Percentiles rank a stretch among this genome's conserved stretches.
These are phyloP conservation scores for Uloborus plumipes DNA, from an alignment of 2,888 invertebrate genomes.

Conservation along the genomic window DNA sequence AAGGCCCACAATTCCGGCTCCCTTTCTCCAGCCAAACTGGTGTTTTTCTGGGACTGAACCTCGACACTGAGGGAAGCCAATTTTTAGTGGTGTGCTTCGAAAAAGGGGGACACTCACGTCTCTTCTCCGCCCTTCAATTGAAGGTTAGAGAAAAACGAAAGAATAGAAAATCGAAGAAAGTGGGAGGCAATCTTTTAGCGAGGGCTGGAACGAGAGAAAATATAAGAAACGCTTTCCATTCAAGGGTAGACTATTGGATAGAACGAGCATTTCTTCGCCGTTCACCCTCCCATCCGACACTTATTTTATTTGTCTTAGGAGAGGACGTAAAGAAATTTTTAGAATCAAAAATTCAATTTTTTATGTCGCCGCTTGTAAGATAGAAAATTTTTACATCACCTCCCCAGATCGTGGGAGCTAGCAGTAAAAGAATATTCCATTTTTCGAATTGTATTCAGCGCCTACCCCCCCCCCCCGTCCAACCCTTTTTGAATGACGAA, in stretches of 20 bases:
- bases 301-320: slow-evolving; percentile 63
- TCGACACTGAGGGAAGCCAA: slow-evolving; percentile 44
- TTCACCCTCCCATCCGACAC: slow-evolving; percentile 40
- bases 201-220: slow-evolving; percentile 21
- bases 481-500: not conserved
- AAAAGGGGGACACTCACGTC: slow-evolving; percentile 18
- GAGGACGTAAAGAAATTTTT: slow-evolving; percentile 60
- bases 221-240: not conserved
- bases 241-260: slow-evolving; percentile 34
- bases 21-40: not conserved
- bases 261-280: slow-evolving; percentile 34
- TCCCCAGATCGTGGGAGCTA: slow-evolving; percentile 17
- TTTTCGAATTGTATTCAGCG: slow-evolving; percentile 23
- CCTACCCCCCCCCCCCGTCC: not conserved
- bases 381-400: slow-evolving; percentile 51
- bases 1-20: not conserved
- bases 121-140: slow-evolving; percentile 4
- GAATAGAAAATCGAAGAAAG: slow-evolving; percentile 62
- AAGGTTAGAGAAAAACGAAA: slow-evolving; percentile 27
- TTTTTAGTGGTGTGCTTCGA: slow-evolving; percentile 43
- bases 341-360: slow-evolving; percentile 61
- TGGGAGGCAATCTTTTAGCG: slow-evolving; percentile 62
- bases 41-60: slow-evolving; percentile 45
- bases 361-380: slow-evolving; percentile 33
- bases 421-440: slow-evolving; percentile 39